Evolutionary conservation across 2,888 invertebrate species (phyloP), one percentile per base, ranked within the genome.

Genomic region (Volucella zonaria): DNA sequence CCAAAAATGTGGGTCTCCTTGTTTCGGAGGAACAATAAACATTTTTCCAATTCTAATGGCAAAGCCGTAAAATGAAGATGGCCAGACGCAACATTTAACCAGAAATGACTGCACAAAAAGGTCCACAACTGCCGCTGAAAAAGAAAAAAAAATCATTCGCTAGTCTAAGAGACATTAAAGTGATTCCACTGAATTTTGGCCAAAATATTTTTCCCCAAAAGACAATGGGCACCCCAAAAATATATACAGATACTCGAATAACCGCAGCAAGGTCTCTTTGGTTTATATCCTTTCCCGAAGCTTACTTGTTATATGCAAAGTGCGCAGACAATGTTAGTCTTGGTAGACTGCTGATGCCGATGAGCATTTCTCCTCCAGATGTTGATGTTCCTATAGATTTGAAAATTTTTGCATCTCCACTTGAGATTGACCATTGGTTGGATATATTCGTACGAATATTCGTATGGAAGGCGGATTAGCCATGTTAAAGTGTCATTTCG

Each of bases 21-120:
- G 85, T 85, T 71, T 68, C 58, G 12, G 47, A 11, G 73, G 85
- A 85, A 85, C 85, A 85, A 85, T 85, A 85, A 85, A 85, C 85
- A 85, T 85, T 85, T 80, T 85, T 81, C 73, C 52, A 80, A 85
- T 85, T 80, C 85, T 85, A 85, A 85, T 81, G 85, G 85, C 51
- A 12, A 74, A 59, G 40, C 78, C 61, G 76, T 82, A 71, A 43
- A 38, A 68, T 52, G 58, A 74, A 74, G 78, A 66, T 71, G 75
- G 40, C 47, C 75, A 85, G 6, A 70, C 58, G 68, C 68, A 82
- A 62, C 80, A 67, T 80, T 80, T 85, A 71, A 52, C 71, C 70
- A 71, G 74, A 78, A 82, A 71, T 70, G 51, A 31, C 14, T 40
- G 8, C 14, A 54, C 8, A 49, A 51, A 66, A 64, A 52, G 31